phyloP scores from a whole-genome alignment of 1,140 invertebrate genomes.

The Littorina saxatilis region DNA sequence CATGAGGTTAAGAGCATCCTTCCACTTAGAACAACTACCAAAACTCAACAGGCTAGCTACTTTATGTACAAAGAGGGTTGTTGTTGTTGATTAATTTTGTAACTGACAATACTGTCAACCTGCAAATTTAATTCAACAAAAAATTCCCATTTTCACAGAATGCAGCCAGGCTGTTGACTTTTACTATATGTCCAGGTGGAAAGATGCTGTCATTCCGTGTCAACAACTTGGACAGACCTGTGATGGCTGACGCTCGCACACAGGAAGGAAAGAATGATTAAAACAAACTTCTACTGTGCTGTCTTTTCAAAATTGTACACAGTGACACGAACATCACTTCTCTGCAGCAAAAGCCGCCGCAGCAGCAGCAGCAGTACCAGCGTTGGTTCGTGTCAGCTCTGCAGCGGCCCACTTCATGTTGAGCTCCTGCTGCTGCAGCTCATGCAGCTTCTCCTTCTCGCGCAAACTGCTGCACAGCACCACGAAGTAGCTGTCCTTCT shows the following conservation, averaged over 20 bases:
- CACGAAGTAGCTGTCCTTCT: slow-evolving; percentile 68
- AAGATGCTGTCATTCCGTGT: not conserved
- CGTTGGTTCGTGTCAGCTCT: not conserved
- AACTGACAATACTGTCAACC: no score
- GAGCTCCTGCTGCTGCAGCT: slow-evolving; percentile 59
- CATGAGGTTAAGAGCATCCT: no score
- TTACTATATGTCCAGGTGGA: no score
- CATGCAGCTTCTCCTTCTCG: slow-evolving; percentile 60
- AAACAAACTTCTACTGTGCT: not conserved
- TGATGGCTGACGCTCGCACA: not conserved
- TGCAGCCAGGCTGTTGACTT: no score
- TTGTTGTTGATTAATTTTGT: no score
- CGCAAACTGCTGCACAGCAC: slow-evolving; percentile 62
- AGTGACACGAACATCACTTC: not conserved
- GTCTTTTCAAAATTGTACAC: not conserved
- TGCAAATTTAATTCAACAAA: no score
- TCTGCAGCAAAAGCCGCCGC: not conserved
- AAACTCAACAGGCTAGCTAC: no score
- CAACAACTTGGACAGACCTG: not conserved
- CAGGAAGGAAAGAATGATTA: not conserved
- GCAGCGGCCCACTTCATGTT: slow-evolving; percentile 66
- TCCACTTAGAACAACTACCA: no score
- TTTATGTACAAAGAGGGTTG: no score
- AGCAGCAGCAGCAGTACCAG: not conserved
- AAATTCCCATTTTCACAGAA: no score